These are phyloP conservation scores for Chrysolina haemoptera DNA, from an alignment of 2,888 invertebrate genomes.

Conservation along the genomic window DNA sequence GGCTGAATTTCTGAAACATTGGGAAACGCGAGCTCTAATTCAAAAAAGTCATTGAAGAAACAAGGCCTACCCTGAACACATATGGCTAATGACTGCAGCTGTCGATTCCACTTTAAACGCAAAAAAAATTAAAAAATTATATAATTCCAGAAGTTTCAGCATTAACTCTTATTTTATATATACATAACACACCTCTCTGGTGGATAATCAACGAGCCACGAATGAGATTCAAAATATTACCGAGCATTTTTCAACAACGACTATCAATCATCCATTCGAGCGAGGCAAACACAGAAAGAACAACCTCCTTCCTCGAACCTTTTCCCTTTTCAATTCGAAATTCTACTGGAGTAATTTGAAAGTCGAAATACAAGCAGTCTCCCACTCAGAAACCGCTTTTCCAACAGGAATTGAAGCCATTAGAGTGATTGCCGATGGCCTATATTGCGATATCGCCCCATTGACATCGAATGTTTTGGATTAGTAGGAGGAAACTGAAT, in stretches of 20 bases:
- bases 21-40: no score
- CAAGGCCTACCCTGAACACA: no score
- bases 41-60: no score
- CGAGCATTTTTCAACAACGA: not conserved
- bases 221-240: not conserved
- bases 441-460: conserved; percentile 37
- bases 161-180: no score
- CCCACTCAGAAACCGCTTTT: conserved; percentile 21
- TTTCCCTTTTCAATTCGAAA: conserved; percentile 14
- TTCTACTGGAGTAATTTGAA: conserved; percentile 11
- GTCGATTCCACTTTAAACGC: no score
- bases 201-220: no score
- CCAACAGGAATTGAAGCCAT: conserved; percentile 36
- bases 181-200: no score
- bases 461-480: conserved; percentile 41
- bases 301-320: not conserved
- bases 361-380: conserved; percentile 20
- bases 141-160: no score
- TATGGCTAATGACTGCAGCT: no score
- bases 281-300: not conserved
- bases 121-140: no score
- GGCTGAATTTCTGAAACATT: no score
- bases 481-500: conserved; percentile 39
- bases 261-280: conserved; percentile 8
- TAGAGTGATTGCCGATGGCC: conserved; percentile 44